phyloP scores from a whole-genome alignment of 2,888 invertebrate species.

The Acleris holmiana region DNA sequence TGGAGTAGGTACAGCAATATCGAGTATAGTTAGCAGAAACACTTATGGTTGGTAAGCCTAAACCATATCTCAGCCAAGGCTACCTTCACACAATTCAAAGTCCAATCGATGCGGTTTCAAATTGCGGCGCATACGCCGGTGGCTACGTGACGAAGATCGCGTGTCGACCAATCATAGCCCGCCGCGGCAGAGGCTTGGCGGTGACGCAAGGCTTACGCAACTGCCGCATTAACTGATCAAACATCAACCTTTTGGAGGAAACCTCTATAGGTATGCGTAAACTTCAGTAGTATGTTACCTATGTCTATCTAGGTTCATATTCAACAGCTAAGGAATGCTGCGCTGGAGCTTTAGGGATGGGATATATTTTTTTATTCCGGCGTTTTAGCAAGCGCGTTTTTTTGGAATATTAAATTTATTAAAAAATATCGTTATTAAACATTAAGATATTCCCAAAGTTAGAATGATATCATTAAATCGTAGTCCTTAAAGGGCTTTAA shows the following conservation, averaged over 20 bases:
- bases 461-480: too few relatives aligned
- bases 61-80: slow-evolving; percentile 2
- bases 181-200: slow-evolving; percentile 60
- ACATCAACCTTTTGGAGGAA: not conserved
- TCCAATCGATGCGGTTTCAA: slow-evolving; percentile 1
- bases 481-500: too few relatives aligned
- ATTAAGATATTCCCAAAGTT: too few relatives aligned
- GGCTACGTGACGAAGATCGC: slow-evolving; percentile 58
- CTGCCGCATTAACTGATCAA: slow-evolving; percentile 39
- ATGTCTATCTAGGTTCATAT: too few relatives aligned
- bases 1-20: too few relatives aligned
- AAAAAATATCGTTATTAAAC: too few relatives aligned
- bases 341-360: too few relatives aligned
- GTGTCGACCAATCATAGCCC: slow-evolving; percentile 57
- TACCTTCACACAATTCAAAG: not conserved
- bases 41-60: not conserved
- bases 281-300: not conserved
- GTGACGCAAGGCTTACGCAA: slow-evolving; percentile 69
- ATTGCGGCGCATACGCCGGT: slow-evolving; percentile 41
- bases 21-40: too few relatives aligned
- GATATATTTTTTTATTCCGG: too few relatives aligned
- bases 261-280: not conserved
- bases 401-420: too few relatives aligned
- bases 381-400: too few relatives aligned
- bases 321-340: too few relatives aligned